phyloP scores from a whole-genome alignment of 2,888 invertebrate species.

The Andrena camellia region DNA sequence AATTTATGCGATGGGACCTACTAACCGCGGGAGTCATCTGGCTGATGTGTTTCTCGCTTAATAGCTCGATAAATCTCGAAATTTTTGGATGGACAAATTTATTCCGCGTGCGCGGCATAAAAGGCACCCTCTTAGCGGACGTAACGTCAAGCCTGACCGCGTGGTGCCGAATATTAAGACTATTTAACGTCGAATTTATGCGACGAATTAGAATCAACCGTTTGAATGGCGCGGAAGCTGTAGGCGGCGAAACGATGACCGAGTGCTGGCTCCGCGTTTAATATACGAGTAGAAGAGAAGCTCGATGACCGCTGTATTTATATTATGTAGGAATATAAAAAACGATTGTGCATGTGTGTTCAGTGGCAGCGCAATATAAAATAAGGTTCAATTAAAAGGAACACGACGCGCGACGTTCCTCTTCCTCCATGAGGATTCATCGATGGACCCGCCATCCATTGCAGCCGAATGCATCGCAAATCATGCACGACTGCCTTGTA shows the following conservation, averaged over 20 bases:
- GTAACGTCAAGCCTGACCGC: neutral
- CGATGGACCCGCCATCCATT: neutral
- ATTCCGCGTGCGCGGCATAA: neutral
- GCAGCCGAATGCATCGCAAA: neutral
- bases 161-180: neutral
- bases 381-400: neutral
- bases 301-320: too few relatives aligned
- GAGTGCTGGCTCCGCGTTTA: too few relatives aligned
- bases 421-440: neutral
- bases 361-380: too few relatives aligned
- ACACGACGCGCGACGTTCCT: neutral
- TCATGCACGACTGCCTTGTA: neutral
- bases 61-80: conserved; percentile 16
- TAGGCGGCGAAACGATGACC: neutral
- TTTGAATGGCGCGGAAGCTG: neutral
- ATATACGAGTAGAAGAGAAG: too few relatives aligned
- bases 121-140: conserved; percentile 9
- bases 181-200: conserved; percentile 16
- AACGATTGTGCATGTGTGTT: too few relatives aligned
- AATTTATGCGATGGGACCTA: neutral
- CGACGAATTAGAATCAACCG: neutral
- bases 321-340: too few relatives aligned
- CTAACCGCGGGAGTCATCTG: neutral
- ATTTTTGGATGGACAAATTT: conserved; percentile 11
- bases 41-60: conserved; percentile 13